A percentile compares a stretch with the other conserved stretches of the same genome.
These are phyloP conservation scores for Camelus dromedarius DNA, from an alignment of 2,113 vertebrate species.

Conservation along the genomic window DNA sequence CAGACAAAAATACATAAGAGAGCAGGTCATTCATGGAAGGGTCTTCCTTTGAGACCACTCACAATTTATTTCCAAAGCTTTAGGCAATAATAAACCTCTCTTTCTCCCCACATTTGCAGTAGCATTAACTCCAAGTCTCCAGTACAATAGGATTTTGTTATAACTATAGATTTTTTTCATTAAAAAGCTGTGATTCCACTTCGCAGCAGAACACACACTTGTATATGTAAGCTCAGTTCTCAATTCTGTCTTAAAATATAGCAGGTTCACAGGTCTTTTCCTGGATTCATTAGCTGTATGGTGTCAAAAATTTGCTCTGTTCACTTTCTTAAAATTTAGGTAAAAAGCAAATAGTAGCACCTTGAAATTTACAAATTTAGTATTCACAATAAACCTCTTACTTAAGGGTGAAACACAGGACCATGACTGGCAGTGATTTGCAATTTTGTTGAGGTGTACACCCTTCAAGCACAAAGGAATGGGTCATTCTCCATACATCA, in stretches of 20 bases:
- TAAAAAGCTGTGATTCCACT: slow-evolving; percentile 36
- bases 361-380: background rate
- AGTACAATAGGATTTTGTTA: slow-evolving; percentile 17
- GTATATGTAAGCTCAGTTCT: background rate
- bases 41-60: slow-evolving; percentile 54
- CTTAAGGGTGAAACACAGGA: background rate
- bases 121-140: slow-evolving; percentile 12
- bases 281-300: background rate
- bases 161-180: slow-evolving; percentile 42
- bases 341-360: background rate
- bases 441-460: background rate
- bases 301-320: background rate
- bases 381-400: background rate
- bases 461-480: background rate
- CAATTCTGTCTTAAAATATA: background rate
- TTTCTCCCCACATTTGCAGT: slow-evolving; percentile 15
- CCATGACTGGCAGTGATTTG: background rate
- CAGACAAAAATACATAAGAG: slow-evolving; percentile 41
- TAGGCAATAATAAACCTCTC: slow-evolving; percentile 44
- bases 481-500: background rate
- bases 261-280: background rate
- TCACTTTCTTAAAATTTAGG: background rate
- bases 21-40: background rate
- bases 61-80: slow-evolving; percentile 65
- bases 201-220: background rate